phyloP scores from a whole-genome alignment of 92 coral and sea anemone species.

The Blastomussa wellsi region DNA sequence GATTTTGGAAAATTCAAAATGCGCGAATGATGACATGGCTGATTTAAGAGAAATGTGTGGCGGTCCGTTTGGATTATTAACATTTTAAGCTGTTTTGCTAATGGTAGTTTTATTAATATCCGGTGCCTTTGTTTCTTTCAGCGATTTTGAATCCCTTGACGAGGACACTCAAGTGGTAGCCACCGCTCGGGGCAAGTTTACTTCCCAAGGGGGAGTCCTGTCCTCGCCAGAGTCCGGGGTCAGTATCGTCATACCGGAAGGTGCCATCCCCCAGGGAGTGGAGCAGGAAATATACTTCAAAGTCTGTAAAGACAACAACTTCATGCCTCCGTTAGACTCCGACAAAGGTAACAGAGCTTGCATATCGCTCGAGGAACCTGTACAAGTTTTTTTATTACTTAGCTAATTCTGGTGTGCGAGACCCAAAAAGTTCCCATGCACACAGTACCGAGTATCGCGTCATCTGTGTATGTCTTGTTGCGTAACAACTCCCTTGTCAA shows the following conservation, averaged over 20 bases:
- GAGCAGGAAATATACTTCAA: slow-evolving; percentile 99
- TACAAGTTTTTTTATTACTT: neutral
- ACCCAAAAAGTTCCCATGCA: neutral
- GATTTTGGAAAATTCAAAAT: no score
- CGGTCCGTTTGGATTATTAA: neutral
- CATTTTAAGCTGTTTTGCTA: neutral
- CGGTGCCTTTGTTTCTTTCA: slow-evolving; percentile 29
- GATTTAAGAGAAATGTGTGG: neutral
- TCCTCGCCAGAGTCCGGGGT: slow-evolving; percentile 97
- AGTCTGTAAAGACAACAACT: slow-evolving; percentile 95
- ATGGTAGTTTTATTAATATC: neutral
- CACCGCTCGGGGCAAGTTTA: slow-evolving; percentile 98
- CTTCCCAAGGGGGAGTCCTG: slow-evolving; percentile 90
- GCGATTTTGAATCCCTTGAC: slow-evolving; percentile 94
- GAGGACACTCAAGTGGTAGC: slow-evolving; percentile 98
- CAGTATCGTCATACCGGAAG: slow-evolving; percentile 94
- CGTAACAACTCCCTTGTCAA: neutral
- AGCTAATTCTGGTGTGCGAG: neutral
- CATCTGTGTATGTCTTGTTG: neutral
- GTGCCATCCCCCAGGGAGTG: slow-evolving; percentile 87
- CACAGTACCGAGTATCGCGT: neutral
- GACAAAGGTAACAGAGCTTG: slow-evolving; percentile 78
- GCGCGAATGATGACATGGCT: no score
- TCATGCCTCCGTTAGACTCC: slow-evolving; percentile 95
- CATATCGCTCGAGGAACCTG: neutral